Evolutionary conservation across 1,140 invertebrate species (phyloP), one percentile per base, ranked within the genome.

Genomic region (Bilobella aurantiaca): DNA sequence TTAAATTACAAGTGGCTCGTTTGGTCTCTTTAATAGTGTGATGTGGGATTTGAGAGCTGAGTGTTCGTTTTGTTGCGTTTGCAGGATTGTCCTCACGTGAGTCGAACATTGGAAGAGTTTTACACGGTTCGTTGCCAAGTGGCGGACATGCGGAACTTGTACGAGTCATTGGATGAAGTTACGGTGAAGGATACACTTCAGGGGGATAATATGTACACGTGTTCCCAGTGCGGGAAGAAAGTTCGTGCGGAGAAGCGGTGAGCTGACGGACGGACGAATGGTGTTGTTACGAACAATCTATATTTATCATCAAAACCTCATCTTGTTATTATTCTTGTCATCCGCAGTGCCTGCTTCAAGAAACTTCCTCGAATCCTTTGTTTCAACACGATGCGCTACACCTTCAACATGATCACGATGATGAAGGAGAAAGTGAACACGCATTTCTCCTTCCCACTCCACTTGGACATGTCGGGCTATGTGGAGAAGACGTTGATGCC

Each of bases 321-420:
- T n/a, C n/a, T n/a, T n/a, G n/a, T n/a, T n/a, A n/a, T n/a, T n/a
- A n/a, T n/a, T n/a, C n/a, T n/a, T n/a, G n/a, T n/a, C n/a, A n/a
- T n/a, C n/a, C n/a, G n/a, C n/a, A n/a, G n/a, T 58, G 93, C 93
- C 0, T 96, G 93, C 77, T 96, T 96, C 74, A 95, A 94, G 74
- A 91, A 91, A 73, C 77, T 97, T 14, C 93, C 94, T 0, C 86
- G 90, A 63, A 95, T 96, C 67, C 77, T 97, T 18, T 96, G 93
- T 75, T 95, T 96, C 75, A 97, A 97, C 76, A 97, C 93, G 0
- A 95, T 97, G 93, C 82, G 93, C n/a, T 97, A 96, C 72, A 94
- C 93, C 0, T 97, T 96, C 75, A 96, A 96, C 76, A 96, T 96
- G 93, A 83, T 94, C 0, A 96, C 93, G 0, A 96, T 96, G 92